A percentile compares a stretch with the other conserved stretches of the same genome.
Evolutionary conservation across 2,797 vertebrate species (phyloP).

Genomic region (Myiothlypis chrysogaster): DNA sequence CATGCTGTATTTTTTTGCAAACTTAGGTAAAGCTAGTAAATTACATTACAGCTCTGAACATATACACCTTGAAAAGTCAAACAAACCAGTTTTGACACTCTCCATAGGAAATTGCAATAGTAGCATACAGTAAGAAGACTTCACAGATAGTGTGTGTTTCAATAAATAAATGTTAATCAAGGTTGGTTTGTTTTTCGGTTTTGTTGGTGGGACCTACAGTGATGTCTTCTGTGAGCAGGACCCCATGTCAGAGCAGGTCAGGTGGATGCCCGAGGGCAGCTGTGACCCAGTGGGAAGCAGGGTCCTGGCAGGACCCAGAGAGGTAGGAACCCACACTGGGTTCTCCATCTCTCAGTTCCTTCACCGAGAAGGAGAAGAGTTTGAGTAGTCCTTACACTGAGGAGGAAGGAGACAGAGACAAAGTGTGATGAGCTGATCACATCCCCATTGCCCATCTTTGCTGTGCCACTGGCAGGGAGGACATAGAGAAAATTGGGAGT

Average conservation of each 20-base stretch:
- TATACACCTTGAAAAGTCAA: background rate
- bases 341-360: too few species aligned
- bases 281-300: background rate
- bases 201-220: fast-evolving
- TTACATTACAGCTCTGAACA: background rate
- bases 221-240: background rate
- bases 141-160: background rate
- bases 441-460: background rate
- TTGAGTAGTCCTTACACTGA: background rate
- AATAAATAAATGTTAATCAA: background rate
- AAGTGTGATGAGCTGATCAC: background rate
- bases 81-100: background rate
- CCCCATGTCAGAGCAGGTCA: background rate
- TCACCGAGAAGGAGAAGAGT: background rate
- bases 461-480: background rate
- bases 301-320: fast-evolving
- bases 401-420: background rate
- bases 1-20: background rate
- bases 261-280: fast-evolving
- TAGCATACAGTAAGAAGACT: background rate
- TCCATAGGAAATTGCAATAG: background rate
- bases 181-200: too few species aligned
- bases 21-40: background rate
- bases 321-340: background rate
- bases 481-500: fast-evolving